Base-by-base conservation (phyloP, 2,888 invertebrate species). In the Phrixothrix hirtus region DNA sequence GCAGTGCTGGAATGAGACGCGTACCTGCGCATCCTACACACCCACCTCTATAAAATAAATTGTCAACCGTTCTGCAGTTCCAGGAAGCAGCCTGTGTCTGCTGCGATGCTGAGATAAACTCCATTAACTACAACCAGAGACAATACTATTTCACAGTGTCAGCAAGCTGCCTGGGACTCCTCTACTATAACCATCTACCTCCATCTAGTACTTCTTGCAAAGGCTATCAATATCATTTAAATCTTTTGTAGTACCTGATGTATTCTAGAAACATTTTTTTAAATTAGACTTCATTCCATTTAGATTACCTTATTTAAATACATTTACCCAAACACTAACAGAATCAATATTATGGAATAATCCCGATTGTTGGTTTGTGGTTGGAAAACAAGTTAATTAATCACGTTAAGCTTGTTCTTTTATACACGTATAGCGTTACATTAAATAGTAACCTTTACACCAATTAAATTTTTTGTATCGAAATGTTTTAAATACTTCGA, bases 71-170 rank as follows among this genome's bases (percentile, higher is more conserved):
- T 68, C 70, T 70, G 70, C 71, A 73, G 70, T 75, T 75, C 75
- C 72, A 75, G 75, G 75, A 75, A 75, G 74, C 74, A 68, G 71
- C 60, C 66, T 63, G 67, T 67, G 68, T 70, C 70, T 65, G 68
- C 68, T 65, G 73, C 68, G 73, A 73, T 74, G 66, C 67, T 59
- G 65, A 72, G 76, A 76, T 76, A 76, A 76, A 74, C 73, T 72
- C 74, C 75, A 75, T 75, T 76, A 75, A 74, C 71, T 75, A 75
- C 74, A 71, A 69, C 72, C 73, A 74, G 72, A 75, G 75, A 75
- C 75, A 75, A 75, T 75, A 76, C 76, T 76, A 75, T 75, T 76
- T 76, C 73, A 76, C 75, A 68, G 73, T 76, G 76, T 75, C 75
- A 74, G 66, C 69, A 67, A 43, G 52, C 48, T 52, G 48, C 52